Evolutionary conservation across 2,888 invertebrate species (phyloP).

Genomic region (Ochropleura leucogaster): DNA sequence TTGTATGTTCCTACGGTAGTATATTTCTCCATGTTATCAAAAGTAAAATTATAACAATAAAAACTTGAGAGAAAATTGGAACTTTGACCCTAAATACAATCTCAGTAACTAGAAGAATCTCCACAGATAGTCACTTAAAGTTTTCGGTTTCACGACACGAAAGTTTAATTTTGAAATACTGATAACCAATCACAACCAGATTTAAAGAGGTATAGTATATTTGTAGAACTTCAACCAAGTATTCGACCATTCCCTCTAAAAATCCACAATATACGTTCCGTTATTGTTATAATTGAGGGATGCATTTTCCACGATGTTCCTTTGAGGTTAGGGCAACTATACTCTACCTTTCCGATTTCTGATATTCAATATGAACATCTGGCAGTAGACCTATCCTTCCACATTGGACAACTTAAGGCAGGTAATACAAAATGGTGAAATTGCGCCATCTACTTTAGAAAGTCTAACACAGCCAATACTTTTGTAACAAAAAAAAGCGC

Average conservation of each 20-base stretch:
- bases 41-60: too few relatives aligned
- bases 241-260: background rate
- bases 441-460: constrained; percentile 9
- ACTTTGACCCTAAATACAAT: too few relatives aligned
- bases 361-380: background rate
- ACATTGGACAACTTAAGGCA: background rate
- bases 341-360: background rate
- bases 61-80: too few relatives aligned
- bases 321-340: background rate
- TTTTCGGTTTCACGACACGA: background rate
- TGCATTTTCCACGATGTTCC: background rate
- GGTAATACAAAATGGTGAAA: background rate
- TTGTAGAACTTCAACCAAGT: background rate
- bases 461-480: constrained; percentile 17
- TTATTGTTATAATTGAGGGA: background rate
- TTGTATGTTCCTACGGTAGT: too few relatives aligned
- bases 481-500: too few relatives aligned
- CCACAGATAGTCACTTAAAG: background rate
- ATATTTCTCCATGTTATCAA: too few relatives aligned
- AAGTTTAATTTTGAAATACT: background rate
- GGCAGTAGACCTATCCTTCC: background rate
- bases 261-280: background rate
- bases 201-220: background rate
- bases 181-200: background rate
- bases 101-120: too few relatives aligned